Evolutionary conservation across 92 coral and sea anemone genomes (phyloP), one percentile per base, ranked within the genome.

Genomic region (Pocillopora grandis): DNA sequence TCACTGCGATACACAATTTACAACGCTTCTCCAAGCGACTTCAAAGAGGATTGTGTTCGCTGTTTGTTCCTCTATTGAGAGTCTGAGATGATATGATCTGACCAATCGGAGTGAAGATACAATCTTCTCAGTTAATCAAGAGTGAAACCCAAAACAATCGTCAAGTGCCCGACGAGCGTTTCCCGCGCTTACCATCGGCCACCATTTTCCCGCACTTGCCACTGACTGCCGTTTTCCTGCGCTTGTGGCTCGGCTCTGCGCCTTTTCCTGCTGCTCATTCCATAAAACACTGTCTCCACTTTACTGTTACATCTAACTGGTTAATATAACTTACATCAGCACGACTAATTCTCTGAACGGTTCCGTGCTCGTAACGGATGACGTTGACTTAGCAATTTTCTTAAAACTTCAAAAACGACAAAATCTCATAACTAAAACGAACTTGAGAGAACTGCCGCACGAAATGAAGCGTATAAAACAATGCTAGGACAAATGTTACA

Each of bases 401-500:
- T 35, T 1, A 14, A 16, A 42, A 42, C 52, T 36, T 35, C 10
- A 37, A 36, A 16, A 10, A 19, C 12, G 19, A 33, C 57, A 70
- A 36, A 23, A 68, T 23, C 33, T 68, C 33, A 17, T 49, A 20
- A 15, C 75, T 70, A 70, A 35, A 70, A 33, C 42, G 55, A 58
- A 42, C 8, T 42, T 42, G 49, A 76, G 19, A 15, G 58, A 49
- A 37, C 73, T 79, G 72, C 14, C 42, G 62, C 62, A 14, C n/a
- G 56, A 1, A 23, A 23, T 67, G 16, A 71, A 18, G 36, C 35
- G 7, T 63, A 71, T 58, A n/a, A 71, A 71, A 57, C 16, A 33
- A 36, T 66, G 36, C 76, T 14, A 33, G 66, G 15, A 77, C 10
- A 74, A 84, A 81, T 57, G 20, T 20, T 82, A 62, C 15, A 85